Conservation (phyloP, 2,113 vertebrate species). For the Brienomyrus longianalis region DNA sequence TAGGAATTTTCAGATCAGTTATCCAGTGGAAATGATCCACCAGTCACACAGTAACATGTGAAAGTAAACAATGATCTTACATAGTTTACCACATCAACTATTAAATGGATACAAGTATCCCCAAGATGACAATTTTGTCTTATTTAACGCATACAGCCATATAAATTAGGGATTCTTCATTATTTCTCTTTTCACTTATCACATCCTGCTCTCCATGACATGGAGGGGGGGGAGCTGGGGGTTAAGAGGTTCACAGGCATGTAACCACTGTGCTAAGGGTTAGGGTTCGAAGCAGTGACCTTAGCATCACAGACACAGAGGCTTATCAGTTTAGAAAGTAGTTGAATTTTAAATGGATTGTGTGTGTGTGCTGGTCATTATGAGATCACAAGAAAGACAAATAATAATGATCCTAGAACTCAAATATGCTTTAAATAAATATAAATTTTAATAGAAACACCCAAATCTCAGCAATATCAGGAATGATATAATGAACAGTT, state of each 20-base stretch:
- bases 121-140: background rate
- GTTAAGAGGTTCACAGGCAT: background rate
- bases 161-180: background rate
- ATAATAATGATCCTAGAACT: background rate
- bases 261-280: background rate
- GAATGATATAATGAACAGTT: slow-evolving; percentile 99
- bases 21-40: background rate
- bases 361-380: background rate
- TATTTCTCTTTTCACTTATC: background rate
- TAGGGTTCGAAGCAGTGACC: background rate
- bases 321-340: background rate
- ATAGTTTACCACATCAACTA: background rate
- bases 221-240: background rate
- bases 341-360: background rate
- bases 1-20: background rate
- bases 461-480: slow-evolving; percentile 97
- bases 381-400: background rate
- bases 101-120: background rate
- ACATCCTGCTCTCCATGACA: background rate
- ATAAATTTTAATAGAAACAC: slow-evolving; percentile 99
- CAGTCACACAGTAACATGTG: background rate
- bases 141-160: background rate
- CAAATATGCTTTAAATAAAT: slow-evolving; percentile 96
- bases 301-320: background rate
- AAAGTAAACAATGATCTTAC: background rate